Conservation (phyloP, 2,113 vertebrate genomes). For the Caranx ignobilis region DNA sequence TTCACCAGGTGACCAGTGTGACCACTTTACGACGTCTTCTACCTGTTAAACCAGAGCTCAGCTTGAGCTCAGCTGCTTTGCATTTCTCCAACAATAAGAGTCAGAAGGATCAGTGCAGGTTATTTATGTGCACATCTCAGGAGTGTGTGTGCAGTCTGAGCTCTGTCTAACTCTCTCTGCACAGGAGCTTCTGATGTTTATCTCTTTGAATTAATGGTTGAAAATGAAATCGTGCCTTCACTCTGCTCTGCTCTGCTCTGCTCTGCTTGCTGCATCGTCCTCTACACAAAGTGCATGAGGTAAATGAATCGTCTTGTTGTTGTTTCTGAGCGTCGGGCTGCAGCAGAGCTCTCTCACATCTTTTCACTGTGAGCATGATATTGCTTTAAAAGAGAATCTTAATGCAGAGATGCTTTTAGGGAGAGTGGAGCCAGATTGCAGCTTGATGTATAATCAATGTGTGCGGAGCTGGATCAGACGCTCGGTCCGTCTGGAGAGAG, state of each 20-base stretch:
- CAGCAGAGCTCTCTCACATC: neutral
- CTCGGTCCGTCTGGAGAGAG: neutral
- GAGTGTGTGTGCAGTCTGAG: neutral
- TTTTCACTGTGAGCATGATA: neutral
- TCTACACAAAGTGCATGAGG: neutral
- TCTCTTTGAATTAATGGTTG: neutral
- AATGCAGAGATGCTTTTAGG: constrained; percentile 17
- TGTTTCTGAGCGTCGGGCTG: constrained; percentile 2
- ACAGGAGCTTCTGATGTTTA: neutral
- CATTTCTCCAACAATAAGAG: neutral
- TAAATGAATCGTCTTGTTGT: neutral
- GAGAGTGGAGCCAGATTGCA: neutral
- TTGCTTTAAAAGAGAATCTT: neutral
- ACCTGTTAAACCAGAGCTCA: constrained; percentile 24
- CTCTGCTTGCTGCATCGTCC: too few species aligned
- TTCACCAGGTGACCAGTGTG: neutral
- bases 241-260: neutral
- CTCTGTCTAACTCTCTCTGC: neutral
- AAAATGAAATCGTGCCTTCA: neutral
- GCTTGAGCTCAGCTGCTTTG: neutral
- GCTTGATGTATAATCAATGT: constrained; percentile 6
- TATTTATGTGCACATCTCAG: neutral
- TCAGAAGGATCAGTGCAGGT: neutral
- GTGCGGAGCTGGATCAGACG: neutral
- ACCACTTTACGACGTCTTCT: neutral